phyloP scores from a whole-genome alignment of 2,113 vertebrate species.

The Gulo gulo region DNA sequence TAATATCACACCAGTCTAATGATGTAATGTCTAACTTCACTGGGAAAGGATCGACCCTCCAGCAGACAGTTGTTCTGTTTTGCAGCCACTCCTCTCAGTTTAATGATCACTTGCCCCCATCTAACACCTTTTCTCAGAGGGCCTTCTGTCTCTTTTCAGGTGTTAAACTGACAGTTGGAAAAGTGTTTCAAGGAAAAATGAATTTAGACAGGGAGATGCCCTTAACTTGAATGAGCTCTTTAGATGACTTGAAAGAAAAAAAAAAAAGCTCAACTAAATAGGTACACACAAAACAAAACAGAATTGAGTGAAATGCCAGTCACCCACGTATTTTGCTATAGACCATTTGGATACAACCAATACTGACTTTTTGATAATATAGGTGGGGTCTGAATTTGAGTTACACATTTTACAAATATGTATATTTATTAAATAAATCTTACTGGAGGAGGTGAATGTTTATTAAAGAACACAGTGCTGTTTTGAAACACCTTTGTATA shows the following conservation, averaged over 20 bases:
- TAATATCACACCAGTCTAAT: conserved; percentile 7
- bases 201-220: not conserved
- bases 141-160: conserved; percentile 34
- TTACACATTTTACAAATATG: conserved; percentile 23
- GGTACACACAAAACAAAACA: not conserved
- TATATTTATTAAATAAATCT: not conserved
- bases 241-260: not conserved
- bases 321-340: not conserved
- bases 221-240: conserved; percentile 25
- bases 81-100: conserved; percentile 52
- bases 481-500: conserved; percentile 9
- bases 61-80: conserved; percentile 24
- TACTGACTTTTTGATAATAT: conserved; percentile 13
- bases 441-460: not conserved
- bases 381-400: not conserved
- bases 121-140: conserved; percentile 21
- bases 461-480: conserved; percentile 21
- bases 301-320: not conserved
- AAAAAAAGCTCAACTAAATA: not conserved
- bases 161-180: not conserved
- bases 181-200: conserved; percentile 28
- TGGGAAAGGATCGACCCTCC: conserved; percentile 11
- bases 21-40: conserved; percentile 42
- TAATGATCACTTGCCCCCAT: conserved; percentile 29
- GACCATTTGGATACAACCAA: not conserved